Percentiles rank a stretch among this genome's conserved stretches.
phyloP scores from a whole-genome alignment of 2,113 vertebrate species.

The Hoplias malabaricus region DNA sequence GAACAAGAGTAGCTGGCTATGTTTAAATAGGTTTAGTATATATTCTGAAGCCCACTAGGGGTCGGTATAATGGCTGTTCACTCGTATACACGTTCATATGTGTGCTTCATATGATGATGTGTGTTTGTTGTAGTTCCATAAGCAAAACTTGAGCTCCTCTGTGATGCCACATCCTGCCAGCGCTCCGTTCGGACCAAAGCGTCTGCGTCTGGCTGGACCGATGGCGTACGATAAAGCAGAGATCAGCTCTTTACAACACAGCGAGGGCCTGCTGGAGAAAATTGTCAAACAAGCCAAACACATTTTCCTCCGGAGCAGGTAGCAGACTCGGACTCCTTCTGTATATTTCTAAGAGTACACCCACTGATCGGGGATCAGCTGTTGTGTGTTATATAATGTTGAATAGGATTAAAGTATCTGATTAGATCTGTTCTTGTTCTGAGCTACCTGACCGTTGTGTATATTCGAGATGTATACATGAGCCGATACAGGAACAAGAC shows the following conservation, averaged over 20 bases:
- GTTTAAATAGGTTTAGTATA: no score
- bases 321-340: background rate
- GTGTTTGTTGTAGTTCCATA: constrained; percentile 84
- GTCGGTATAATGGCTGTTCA: no score
- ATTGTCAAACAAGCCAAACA: constrained; percentile 98
- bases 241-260: constrained; percentile 83
- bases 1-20: no score
- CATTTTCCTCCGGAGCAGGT: constrained; percentile 94
- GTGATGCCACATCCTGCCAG: constrained; percentile 94
- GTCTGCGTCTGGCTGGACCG: constrained; percentile 88
- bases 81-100: no score
- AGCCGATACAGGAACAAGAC: background rate
- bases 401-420: background rate
- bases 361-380: background rate
- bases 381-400: background rate
- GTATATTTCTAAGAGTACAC: background rate
- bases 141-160: constrained; percentile 90
- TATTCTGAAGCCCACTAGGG: no score
- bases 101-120: background rate
- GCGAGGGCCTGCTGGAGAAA: constrained; percentile 94
- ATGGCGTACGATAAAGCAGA: constrained; percentile 92
- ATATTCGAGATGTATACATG: no score
- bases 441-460: background rate
- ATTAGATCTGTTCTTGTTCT: background rate
- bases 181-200: constrained; percentile 92